These are phyloP conservation scores for Podabrus alpinus DNA, from an alignment of 2,888 invertebrate species.

Conservation along the genomic window DNA sequence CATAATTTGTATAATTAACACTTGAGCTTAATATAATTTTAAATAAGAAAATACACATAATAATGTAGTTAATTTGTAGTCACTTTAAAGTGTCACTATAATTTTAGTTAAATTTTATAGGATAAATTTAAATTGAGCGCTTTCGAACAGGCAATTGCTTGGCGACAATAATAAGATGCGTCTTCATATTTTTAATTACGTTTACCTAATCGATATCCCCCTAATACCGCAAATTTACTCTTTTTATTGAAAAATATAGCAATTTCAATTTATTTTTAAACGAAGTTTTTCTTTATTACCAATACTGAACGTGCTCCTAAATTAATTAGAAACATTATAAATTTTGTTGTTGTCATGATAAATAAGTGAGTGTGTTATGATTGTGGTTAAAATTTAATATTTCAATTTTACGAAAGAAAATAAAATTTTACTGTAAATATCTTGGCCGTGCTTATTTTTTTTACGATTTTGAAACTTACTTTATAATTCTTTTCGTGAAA, in stretches of 20 bases:
- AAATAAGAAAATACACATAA: background rate
- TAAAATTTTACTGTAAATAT: background rate
- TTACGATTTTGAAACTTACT: background rate
- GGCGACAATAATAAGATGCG: conserved; percentile 1
- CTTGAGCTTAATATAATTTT: background rate
- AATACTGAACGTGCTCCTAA: background rate
- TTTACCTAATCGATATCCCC: conserved; percentile 1
- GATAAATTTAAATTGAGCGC: background rate
- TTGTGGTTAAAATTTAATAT: background rate
- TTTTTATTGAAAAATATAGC: background rate
- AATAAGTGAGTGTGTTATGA: background rate
- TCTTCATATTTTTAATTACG: conserved; percentile 5
- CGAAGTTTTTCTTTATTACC: background rate
- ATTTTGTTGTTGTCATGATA: background rate
- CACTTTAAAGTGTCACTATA: background rate
- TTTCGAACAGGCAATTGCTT: background rate
- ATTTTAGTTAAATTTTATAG: background rate
- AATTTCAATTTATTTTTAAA: conserved; percentile 3
- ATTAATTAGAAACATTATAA: background rate
- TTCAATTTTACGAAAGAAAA: background rate
- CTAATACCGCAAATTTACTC: conserved; percentile 2
- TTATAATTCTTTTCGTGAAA: background rate
- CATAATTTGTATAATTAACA: background rate
- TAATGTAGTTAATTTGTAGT: background rate
- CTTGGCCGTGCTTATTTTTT: background rate